A percentile compares a stretch with the other conserved stretches of the same genome.
These are phyloP conservation scores for Marmota flaviventris DNA, from an alignment of 2,113 vertebrate species.

Conservation along the genomic window DNA sequence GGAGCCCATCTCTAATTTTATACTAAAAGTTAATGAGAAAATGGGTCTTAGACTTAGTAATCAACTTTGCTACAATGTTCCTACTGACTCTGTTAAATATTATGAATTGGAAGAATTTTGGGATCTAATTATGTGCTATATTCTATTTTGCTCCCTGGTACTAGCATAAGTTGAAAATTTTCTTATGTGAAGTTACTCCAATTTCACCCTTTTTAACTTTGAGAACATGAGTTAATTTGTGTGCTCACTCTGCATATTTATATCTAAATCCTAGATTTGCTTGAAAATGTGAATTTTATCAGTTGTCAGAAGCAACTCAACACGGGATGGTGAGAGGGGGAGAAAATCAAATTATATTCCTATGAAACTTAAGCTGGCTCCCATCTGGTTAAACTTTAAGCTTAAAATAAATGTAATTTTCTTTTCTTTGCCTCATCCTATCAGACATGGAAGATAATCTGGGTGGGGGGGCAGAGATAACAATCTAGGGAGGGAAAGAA, in stretches of 20 bases:
- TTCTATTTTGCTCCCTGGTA: slow-evolving; percentile 45
- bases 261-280: slow-evolving; percentile 69
- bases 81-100: slow-evolving; percentile 36
- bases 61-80: slow-evolving; percentile 33
- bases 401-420: slow-evolving; percentile 72
- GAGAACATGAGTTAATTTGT: slow-evolving; percentile 66
- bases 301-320: slow-evolving; percentile 76
- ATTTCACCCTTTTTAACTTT: slow-evolving; percentile 66
- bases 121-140: slow-evolving; percentile 44
- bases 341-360: slow-evolving; percentile 68
- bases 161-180: not conserved
- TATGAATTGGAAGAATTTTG: slow-evolving; percentile 47
- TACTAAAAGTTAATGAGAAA: slow-evolving; percentile 62
- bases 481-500: not conserved
- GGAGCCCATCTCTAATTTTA: slow-evolving; percentile 52
- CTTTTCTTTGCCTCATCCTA: slow-evolving; percentile 24
- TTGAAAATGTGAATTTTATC: slow-evolving; percentile 76
- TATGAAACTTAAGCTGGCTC: slow-evolving; percentile 49
- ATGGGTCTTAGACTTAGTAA: slow-evolving; percentile 44
- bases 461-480: not conserved
- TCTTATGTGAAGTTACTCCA: slow-evolving; percentile 35
- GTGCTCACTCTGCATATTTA: slow-evolving; percentile 70
- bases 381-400: slow-evolving; percentile 67
- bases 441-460: slow-evolving; percentile 25
- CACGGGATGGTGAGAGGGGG: slow-evolving; percentile 42